Evolutionary conservation across 2,113 vertebrate genomes (phyloP), one percentile per base, ranked within the genome.

Genomic region (Scatophagus argus): DNA sequence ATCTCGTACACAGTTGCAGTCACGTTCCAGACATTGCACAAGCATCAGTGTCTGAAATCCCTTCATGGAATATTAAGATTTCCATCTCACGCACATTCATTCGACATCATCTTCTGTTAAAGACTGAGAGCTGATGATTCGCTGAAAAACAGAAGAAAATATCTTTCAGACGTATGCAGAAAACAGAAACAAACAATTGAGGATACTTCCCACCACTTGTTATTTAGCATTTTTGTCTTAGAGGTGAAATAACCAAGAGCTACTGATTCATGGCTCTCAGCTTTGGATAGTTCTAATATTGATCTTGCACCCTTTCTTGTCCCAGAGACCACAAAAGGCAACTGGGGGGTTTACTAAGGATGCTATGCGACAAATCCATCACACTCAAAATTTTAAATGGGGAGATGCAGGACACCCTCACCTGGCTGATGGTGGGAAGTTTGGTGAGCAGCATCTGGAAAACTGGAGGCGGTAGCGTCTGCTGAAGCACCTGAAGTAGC

Each of bases 361-460:
- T 94, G 94, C 94, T 56, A 1, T 0, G 6, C 4, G 10, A 17
- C 11, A 17, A 47, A 19, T 29, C 4, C n/a, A 10, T 1, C 16
- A 70, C 55, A 31, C 2, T 23, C 14, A 17, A 21, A 25, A 6
- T 16, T 1, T 16, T 8, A 7, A 21, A 14, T 3, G 1, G 1
- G 10, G 5, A 17, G 3, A 47, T 21, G 38, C 3, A 34, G 10
- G n/a, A 29, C 2, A 51, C 7, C 5, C 85, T 84, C 44, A 84
- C 87, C 82, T 89, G 87, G 92, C 97, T 98, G 93, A 99, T 97
- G 67, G 94, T 96, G 75, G 97, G 98, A 43, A 99, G 96, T 88
- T 98, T 99, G 65, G 97, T 97, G 86, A 99, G 96, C 67, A 99
- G 95, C 96, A 99, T 99, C 90, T 99, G 98, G 92, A 99, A 99